phyloP scores from a whole-genome alignment of 2,113 vertebrate species.

The Rynchops niger region DNA sequence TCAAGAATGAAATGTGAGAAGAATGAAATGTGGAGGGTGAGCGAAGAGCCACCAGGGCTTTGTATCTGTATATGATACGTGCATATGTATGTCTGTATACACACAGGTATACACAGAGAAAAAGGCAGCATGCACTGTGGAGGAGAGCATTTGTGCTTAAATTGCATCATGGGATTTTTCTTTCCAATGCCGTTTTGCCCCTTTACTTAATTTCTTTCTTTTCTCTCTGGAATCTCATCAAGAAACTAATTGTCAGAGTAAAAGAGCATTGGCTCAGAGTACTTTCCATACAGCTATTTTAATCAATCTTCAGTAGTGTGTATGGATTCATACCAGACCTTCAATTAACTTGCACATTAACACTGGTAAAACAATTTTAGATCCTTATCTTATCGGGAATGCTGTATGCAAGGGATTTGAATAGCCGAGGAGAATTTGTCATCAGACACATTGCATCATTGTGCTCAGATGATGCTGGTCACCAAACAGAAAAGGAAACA shows the following conservation, averaged over 20 bases:
- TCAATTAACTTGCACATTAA: constrained; percentile 52
- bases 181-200: constrained; percentile 3
- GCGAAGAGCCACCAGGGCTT: neutral
- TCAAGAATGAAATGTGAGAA: neutral
- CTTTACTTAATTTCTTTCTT: constrained; percentile 39
- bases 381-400: constrained; percentile 38
- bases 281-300: constrained; percentile 24
- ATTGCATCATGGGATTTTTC: neutral
- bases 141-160: neutral
- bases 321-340: constrained; percentile 45
- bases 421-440: neutral
- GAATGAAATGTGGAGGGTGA: neutral
- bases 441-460: neutral
- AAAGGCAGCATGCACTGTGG: neutral
- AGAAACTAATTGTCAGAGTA: neutral
- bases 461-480: neutral
- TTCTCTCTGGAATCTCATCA: constrained; percentile 51
- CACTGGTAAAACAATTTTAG: constrained; percentile 29
- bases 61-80: neutral
- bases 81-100: neutral
- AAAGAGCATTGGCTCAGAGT: neutral
- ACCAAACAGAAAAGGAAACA: neutral
- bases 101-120: neutral
- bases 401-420: neutral
- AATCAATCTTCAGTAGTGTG: constrained; percentile 32